Evolutionary conservation across 1,140 invertebrate genomes (phyloP).

Genomic region (Bursaphelenchus mucronatus): DNA sequence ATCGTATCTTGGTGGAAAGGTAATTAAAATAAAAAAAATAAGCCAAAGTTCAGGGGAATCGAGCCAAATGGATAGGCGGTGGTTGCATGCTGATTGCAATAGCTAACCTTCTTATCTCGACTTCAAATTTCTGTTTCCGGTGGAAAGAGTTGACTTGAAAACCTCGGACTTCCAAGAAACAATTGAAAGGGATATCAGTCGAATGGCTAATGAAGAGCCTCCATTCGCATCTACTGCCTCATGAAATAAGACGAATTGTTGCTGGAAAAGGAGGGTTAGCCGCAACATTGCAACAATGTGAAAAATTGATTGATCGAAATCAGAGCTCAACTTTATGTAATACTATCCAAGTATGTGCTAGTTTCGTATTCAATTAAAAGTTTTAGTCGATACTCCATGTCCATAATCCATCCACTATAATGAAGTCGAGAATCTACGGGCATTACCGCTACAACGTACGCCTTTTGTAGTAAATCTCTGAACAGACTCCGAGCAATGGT

Average conservation of each 20-base stretch:
- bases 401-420: slow-evolving; percentile 17
- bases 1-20: slow-evolving; percentile 47
- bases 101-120: slow-evolving; percentile 50
- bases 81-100: slow-evolving; percentile 57
- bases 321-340: slow-evolving; percentile 2
- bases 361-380: slow-evolving; percentile 5
- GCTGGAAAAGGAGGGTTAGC: not conserved
- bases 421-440: slow-evolving; percentile 27
- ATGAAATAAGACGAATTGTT: not conserved
- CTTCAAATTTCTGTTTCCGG: slow-evolving; percentile 58
- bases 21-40: too few species aligned
- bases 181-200: slow-evolving; percentile 14
- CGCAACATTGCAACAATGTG: slow-evolving; percentile 9
- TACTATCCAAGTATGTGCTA: not conserved
- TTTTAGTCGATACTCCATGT: slow-evolving; percentile 2
- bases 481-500: slow-evolving; percentile 33
- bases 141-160: slow-evolving; percentile 15
- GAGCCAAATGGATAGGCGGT: slow-evolving; percentile 57
- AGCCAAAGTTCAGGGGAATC: slow-evolving; percentile 27
- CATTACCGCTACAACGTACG: slow-evolving; percentile 43
- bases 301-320: slow-evolving; percentile 4
- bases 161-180: slow-evolving; percentile 4
- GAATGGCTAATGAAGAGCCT: not conserved
- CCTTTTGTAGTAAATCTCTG: slow-evolving; percentile 48
- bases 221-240: not conserved